A percentile compares a stretch with the other conserved stretches of the same genome.
phyloP scores from a whole-genome alignment of 2,888 invertebrate genomes.

The Mesorhabditis spiculigera region DNA sequence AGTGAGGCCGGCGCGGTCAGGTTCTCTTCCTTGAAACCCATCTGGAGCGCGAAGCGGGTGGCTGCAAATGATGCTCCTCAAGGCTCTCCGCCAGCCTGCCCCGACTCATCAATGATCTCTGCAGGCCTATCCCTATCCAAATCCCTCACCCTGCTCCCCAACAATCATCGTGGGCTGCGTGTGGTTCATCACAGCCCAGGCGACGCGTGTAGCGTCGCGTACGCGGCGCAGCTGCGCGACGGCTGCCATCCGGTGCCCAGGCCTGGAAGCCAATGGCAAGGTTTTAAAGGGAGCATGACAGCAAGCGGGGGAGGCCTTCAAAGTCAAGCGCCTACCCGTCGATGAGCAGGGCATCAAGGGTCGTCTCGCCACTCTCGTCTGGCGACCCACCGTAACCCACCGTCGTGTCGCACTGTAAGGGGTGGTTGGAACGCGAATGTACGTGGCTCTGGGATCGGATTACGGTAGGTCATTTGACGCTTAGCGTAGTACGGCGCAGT shows the following conservation, averaged over 20 bases:
- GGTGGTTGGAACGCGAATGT: no score
- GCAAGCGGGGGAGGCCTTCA: no score
- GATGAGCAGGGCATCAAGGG: conserved; percentile 93
- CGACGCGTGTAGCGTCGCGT: conserved; percentile 79
- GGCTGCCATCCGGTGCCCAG: conserved; percentile 22
- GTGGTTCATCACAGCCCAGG: conserved; percentile 80
- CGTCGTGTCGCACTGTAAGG: conserved; percentile 79
- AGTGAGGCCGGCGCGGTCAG: conserved; percentile 73
- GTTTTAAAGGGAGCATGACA: no score
- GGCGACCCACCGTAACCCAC: conserved; percentile 96
- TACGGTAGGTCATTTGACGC: no score
- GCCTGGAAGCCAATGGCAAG: no score
- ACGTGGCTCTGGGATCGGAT: no score
- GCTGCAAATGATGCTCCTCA: conserved; percentile 63
- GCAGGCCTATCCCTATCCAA: no score
- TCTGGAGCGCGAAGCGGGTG: conserved; percentile 79
- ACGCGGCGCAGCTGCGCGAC: conserved; percentile 31
- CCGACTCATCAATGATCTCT: no score
- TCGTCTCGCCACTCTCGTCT: conserved; percentile 91
- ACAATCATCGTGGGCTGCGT: conserved; percentile 85
- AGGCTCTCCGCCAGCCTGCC: no score
- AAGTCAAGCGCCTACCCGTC: conserved; percentile 72
- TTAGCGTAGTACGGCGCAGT: no score
- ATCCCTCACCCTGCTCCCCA: conserved; percentile 66
- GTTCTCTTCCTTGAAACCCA: conserved; percentile 80